Conservation (phyloP, 2,113 vertebrate species). For the Bos indicus region DNA sequence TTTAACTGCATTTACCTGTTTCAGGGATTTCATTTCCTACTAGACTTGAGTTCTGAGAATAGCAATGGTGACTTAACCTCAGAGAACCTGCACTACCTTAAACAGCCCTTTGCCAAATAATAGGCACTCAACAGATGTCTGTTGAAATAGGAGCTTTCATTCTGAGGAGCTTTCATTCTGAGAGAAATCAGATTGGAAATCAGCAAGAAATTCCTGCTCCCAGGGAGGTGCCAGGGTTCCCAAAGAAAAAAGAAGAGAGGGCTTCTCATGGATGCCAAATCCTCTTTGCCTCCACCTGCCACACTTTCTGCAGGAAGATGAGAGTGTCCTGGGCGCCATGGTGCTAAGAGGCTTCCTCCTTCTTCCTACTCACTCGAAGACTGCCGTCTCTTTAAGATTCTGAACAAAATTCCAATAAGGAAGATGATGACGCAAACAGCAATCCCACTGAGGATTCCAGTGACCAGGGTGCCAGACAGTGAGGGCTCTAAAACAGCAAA, state of each 20-base stretch:
- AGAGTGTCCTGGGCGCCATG: neutral
- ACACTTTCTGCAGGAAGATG: neutral
- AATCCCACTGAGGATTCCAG: neutral
- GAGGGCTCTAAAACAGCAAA: constrained; percentile 28
- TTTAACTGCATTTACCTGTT: neutral
- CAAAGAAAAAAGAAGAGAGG: neutral
- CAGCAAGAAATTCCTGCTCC: neutral
- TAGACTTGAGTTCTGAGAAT: neutral
- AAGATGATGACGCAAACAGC: neutral
- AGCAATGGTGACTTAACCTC: neutral
- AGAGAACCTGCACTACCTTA: neutral
- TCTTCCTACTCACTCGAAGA: neutral
- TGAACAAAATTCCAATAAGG: neutral
- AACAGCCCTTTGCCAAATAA: neutral
- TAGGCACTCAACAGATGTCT: neutral
- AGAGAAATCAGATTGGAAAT: neutral
- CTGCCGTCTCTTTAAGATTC: constrained; percentile 20
- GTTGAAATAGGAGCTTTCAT: neutral
- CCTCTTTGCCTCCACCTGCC: neutral
- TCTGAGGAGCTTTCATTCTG: neutral
- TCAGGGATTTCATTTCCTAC: neutral
- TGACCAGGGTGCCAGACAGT: neutral
- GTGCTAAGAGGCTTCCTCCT: neutral
- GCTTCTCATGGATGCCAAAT: neutral
- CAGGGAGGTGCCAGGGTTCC: neutral